Conservation (phyloP, 2,888 invertebrate genomes). For the Drosophila algonquin region DNA sequence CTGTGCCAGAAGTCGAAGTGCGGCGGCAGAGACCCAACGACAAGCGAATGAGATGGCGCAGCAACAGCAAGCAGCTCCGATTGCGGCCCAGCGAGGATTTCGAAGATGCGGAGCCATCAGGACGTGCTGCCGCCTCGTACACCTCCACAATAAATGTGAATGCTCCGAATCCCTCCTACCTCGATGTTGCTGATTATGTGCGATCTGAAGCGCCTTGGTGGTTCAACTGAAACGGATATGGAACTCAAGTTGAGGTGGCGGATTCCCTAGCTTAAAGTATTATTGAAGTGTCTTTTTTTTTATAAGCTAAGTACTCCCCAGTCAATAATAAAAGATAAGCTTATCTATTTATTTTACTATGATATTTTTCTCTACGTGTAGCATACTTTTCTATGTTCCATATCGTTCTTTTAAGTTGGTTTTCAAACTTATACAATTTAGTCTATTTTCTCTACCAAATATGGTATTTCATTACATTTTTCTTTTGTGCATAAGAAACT, state of each 20-base stretch:
- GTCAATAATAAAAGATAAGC: background rate
- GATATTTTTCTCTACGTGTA: no score
- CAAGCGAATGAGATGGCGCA: conserved; percentile 55
- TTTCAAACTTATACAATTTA: no score
- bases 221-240: conserved; percentile 34
- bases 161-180: conserved; percentile 48
- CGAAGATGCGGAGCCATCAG: background rate
- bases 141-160: background rate
- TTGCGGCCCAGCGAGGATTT: background rate
- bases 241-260: background rate
- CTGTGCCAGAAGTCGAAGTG: background rate
- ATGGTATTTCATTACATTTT: no score
- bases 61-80: conserved; percentile 39
- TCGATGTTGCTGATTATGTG: conserved; percentile 48
- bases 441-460: no score
- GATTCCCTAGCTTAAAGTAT: background rate
- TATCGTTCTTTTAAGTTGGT: no score
- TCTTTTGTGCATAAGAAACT: no score
- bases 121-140: conserved; percentile 17
- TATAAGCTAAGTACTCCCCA: background rate
- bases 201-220: conserved; percentile 49
- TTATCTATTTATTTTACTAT: background rate
- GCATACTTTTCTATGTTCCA: no score
- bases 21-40: conserved; percentile 48
- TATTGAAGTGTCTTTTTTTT: background rate